Conservation (phyloP, 2,888 invertebrate species). For the Halocaridina rubra region DNA sequence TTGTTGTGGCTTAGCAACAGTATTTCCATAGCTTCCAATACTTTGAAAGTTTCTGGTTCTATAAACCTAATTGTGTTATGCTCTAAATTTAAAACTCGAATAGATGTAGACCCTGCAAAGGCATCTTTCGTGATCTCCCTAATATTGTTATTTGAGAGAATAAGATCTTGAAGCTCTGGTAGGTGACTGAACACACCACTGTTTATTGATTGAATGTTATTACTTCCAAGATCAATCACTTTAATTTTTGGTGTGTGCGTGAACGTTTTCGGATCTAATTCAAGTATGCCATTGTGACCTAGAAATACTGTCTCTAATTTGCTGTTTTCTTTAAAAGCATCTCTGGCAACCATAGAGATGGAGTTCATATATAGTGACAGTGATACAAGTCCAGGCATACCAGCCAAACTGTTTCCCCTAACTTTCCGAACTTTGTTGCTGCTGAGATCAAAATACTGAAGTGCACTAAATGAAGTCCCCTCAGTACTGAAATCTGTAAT, state of each 20-base stretch:
- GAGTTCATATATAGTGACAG: conserved; percentile 84
- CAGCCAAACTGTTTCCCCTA: conserved; percentile 81
- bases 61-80: conserved; percentile 54
- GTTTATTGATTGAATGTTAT: conserved; percentile 84
- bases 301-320: conserved; percentile 86
- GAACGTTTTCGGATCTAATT: conserved; percentile 80
- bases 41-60: conserved; percentile 47
- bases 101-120: conserved; percentile 71
- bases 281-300: conserved; percentile 88
- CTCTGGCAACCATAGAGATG: conserved; percentile 80
- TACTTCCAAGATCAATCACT: conserved; percentile 87
- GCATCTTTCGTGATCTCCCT: conserved; percentile 84
- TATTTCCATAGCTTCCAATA: conserved; percentile 39
- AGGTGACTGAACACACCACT: conserved; percentile 84
- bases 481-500: conserved; percentile 75
- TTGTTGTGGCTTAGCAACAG: conserved; percentile 63
- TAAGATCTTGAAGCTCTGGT: conserved; percentile 83
- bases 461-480: conserved; percentile 77
- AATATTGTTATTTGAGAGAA: conserved; percentile 89
- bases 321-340: conserved; percentile 80
- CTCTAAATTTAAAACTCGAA: conserved; percentile 53
- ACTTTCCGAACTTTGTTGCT: conserved; percentile 85
- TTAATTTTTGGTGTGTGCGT: conserved; percentile 80
- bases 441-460: conserved; percentile 84
- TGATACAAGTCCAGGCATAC: conserved; percentile 79